Conservation (phyloP, 2,113 vertebrate genomes). For the Nymphicus hollandicus region DNA sequence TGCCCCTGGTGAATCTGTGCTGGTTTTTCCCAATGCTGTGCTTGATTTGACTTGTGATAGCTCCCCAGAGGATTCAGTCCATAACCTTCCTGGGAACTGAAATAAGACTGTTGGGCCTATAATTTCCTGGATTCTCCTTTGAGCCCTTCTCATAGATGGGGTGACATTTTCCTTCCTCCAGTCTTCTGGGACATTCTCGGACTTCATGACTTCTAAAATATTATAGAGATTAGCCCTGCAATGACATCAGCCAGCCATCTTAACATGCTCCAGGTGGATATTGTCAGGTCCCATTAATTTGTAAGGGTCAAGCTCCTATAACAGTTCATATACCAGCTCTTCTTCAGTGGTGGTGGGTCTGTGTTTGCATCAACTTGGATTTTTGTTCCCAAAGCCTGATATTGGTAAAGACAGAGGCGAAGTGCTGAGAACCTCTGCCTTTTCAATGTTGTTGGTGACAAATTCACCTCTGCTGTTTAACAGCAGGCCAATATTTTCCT, state of each 20-base stretch:
- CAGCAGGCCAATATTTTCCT: neutral
- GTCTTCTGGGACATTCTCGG: neutral
- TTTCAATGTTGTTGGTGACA: neutral
- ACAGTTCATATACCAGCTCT: neutral
- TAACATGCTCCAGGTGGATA: neutral
- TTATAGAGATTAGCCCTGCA: neutral
- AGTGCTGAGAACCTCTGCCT: neutral
- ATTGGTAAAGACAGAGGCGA: neutral
- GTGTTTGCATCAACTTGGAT: neutral
- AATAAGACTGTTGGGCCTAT: neutral
- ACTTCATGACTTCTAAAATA: neutral
- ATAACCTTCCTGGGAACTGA: neutral
- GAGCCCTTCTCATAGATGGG: neutral
- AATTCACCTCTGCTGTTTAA: neutral
- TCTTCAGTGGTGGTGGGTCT: neutral
- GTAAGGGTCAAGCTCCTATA: neutral
- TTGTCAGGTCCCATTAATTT: neutral
- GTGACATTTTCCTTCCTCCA: neutral
- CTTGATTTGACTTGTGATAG: neutral
- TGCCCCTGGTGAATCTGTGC: neutral
- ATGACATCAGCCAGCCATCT: neutral
- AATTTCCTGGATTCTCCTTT: neutral
- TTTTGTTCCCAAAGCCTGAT: neutral
- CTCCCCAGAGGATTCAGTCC: neutral
- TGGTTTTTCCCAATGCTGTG: neutral